Evolutionary conservation across 2,888 invertebrate species (phyloP).

Genomic region (Pristionchus entomophagus): DNA sequence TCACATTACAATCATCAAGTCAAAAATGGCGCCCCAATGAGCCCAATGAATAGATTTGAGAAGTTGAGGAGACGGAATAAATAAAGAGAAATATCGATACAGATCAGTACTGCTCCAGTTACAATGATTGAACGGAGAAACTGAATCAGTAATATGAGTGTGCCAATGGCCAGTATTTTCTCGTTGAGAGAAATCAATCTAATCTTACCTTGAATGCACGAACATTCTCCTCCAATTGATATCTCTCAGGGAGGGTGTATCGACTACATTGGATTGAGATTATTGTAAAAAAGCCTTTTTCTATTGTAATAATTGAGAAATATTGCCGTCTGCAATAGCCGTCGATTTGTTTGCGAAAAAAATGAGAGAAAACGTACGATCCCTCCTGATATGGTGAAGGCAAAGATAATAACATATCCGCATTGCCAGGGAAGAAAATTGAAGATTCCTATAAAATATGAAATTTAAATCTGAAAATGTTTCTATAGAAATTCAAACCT

Average conservation of each 20-base stretch:
- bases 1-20: neutral
- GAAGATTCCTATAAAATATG: neutral
- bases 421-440: neutral
- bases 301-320: neutral
- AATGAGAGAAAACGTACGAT: neutral
- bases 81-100: neutral
- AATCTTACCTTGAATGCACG: neutral
- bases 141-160: neutral
- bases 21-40: neutral
- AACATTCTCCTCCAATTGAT: conserved; percentile 13
- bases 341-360: neutral
- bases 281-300: neutral
- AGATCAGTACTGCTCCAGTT: neutral
- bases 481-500: neutral
- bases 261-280: neutral
- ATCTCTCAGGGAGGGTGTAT: neutral
- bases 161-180: too few species aligned
- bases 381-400: neutral
- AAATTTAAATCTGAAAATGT: neutral
- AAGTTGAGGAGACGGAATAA: neutral
- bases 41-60: neutral
- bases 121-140: neutral
- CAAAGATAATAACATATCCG: neutral
- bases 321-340: neutral
- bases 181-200: too few species aligned